A percentile compares a stretch with the other conserved stretches of the same genome.
phyloP scores from a whole-genome alignment of 2,888 invertebrate species.

The Papilio demoleus region DNA sequence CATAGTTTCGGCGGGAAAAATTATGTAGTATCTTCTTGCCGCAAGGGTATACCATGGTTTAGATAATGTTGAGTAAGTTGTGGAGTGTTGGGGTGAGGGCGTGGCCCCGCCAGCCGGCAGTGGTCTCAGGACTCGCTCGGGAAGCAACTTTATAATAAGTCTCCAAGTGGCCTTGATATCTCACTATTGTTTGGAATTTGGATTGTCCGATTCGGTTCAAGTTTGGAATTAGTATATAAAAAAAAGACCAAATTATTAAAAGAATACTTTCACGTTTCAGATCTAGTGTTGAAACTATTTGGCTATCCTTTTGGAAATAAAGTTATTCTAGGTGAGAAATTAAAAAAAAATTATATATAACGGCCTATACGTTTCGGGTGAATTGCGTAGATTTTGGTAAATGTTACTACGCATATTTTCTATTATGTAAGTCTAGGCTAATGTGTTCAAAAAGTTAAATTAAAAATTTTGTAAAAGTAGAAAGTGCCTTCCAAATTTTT shows the following conservation, averaged over 20 bases:
- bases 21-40: slow-evolving; percentile 73
- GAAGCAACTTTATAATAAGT: slow-evolving; percentile 74
- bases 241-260: slow-evolving; percentile 79
- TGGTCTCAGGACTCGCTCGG: slow-evolving; percentile 72
- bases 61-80: slow-evolving; percentile 72
- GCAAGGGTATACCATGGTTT: slow-evolving; percentile 80
- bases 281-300: slow-evolving; percentile 79
- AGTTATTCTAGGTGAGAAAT: slow-evolving; percentile 73
- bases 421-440: slow-evolving; percentile 86
- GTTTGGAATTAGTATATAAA: slow-evolving; percentile 81
- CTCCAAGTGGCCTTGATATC: slow-evolving; percentile 83
- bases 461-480: slow-evolving; percentile 85
- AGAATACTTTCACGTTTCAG: slow-evolving; percentile 75
- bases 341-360: slow-evolving; percentile 69
- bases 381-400: slow-evolving; percentile 82
- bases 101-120: slow-evolving; percentile 52
- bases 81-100: slow-evolving; percentile 54
- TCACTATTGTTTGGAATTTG: slow-evolving; percentile 79
- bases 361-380: slow-evolving; percentile 81
- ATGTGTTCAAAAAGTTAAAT: slow-evolving; percentile 88
- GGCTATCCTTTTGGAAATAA: slow-evolving; percentile 82
- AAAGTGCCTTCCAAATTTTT: slow-evolving; percentile 91
- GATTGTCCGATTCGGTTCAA: slow-evolving; percentile 77
- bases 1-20: slow-evolving; percentile 75
- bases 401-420: slow-evolving; percentile 84